Conservation (phyloP, 1,140 invertebrate genomes). For the Diorhabda sublineata region DNA sequence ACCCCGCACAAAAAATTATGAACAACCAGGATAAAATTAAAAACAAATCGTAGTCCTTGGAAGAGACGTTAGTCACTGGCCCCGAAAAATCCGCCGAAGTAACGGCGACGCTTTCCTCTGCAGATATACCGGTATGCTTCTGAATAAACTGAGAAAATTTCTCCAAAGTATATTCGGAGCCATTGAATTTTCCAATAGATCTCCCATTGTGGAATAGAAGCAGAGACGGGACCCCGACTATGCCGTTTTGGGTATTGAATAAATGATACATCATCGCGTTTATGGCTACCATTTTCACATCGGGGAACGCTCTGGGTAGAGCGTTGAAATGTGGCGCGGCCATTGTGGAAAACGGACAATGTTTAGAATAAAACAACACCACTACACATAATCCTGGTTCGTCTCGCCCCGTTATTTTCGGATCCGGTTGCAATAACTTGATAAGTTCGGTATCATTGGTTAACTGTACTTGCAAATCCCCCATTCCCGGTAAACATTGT, state of each 20-base stretch:
- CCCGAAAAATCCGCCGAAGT: conserved; percentile 75
- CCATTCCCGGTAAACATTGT: conserved; percentile 34
- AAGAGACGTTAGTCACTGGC: conserved; percentile 69
- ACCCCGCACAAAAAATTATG: conserved; percentile 69
- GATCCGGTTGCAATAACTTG: conserved; percentile 46
- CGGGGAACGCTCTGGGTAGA: conserved; percentile 76
- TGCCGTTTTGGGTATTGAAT: conserved; percentile 89
- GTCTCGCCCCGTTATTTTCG: conserved; percentile 50
- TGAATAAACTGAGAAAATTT: conserved; percentile 79
- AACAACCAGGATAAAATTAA: conserved; percentile 82
- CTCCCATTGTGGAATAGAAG: conserved; percentile 91
- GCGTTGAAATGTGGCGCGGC: conserved; percentile 90
- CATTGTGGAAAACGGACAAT: conserved; percentile 84
- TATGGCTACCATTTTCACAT: conserved; percentile 82
- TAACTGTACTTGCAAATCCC: conserved; percentile 36
- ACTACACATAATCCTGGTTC: conserved; percentile 68
- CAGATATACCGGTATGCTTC: conserved; percentile 68
- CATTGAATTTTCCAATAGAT: conserved; percentile 82
- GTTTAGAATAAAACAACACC: conserved; percentile 85
- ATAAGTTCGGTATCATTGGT: conserved; percentile 47
- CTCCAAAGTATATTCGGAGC: conserved; percentile 73
- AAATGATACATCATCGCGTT: conserved; percentile 82
- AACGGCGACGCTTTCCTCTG: conserved; percentile 62
- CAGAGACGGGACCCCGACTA: conserved; percentile 88
- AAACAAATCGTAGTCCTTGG: conserved; percentile 75